Percentiles rank a stretch among this genome's conserved stretches.
These are phyloP conservation scores for Gymnothorax reevesii DNA, from an alignment of 2,797 vertebrate genomes.

Conservation along the genomic window DNA sequence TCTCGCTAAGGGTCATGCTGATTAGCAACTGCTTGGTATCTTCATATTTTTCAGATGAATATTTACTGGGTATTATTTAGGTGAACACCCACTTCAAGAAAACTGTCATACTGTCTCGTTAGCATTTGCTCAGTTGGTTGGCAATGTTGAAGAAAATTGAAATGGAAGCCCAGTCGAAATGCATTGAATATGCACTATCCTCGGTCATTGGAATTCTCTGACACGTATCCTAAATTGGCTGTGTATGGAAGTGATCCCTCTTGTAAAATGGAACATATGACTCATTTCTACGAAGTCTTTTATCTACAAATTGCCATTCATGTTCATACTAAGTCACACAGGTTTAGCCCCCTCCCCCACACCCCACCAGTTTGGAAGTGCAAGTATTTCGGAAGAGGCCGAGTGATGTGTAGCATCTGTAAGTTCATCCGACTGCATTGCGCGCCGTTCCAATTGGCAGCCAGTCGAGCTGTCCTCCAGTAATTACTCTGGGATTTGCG, in stretches of 20 bases:
- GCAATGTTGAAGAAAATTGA: neutral
- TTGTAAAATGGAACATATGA: neutral
- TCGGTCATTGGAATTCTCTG: neutral
- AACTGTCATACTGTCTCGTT: neutral
- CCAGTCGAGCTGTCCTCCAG: slow-evolving; percentile 31
- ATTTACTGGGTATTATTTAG: neutral
- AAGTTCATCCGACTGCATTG: neutral
- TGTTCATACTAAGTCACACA: neutral
- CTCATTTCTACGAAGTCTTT: neutral
- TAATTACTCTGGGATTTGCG: slow-evolving; percentile 30
- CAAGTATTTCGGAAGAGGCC: slow-evolving; percentile 21
- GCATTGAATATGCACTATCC: neutral
- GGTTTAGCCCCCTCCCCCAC: neutral
- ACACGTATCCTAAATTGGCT: neutral
- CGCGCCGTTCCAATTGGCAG: slow-evolving; percentile 30
- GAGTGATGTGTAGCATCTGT: slow-evolving; percentile 36
- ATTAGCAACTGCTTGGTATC: neutral
- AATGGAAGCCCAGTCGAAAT: neutral
- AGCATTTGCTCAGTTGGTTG: neutral
- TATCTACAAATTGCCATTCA: slow-evolving; percentile 16
- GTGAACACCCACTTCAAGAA: neutral
- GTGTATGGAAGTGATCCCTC: neutral
- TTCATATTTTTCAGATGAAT: neutral
- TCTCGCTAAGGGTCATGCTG: neutral
- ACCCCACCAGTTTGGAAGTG: slow-evolving; percentile 12